Evolutionary conservation across 2,888 invertebrate species (phyloP), one percentile per base, ranked within the genome.

Genomic region (Tachina grossa): DNA sequence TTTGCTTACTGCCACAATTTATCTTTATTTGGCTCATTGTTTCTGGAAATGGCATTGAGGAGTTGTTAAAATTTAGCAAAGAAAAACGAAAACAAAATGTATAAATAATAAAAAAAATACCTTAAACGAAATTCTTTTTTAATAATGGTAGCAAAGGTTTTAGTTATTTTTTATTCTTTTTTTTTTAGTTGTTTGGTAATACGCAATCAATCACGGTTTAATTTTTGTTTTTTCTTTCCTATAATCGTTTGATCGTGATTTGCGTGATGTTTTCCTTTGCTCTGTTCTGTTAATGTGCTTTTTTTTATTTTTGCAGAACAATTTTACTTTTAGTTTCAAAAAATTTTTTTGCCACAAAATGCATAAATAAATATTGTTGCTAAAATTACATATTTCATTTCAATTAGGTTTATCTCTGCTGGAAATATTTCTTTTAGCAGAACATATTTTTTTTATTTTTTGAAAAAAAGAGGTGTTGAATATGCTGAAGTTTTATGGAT

Each of bases 1-100:
- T 76, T 93, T 96, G 0, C 65, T 94, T 0, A 94, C 96, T 0
- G 94, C 95, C 0, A 95, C 95, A 0, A 91, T 93, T 0, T 97
- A 97, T 90, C 93, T 97, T 3, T 90, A 97, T 49, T 82, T 97
- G 0, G 95, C 95, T 71, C 97, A 97, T 89, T 95, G 95, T 11
- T 91, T 94, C 0, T 93, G 96, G 53, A 90, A 92, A 8, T 96
- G 96, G 96, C 95, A 96, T 90, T 94, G 88, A 82, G 45, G 59
- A 14, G 10, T 49, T 2, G 9, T 16, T 19, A 14, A 41, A 10
- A 49, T 43, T 78, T 13, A 13, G 16, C 61, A 39, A 41, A 61
- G 14, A 11, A 49, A 31, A 43, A n/a, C n/a, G n/a, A n/a, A n/a
- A n/a, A n/a, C n/a, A n/a, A n/a, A n/a, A 22, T 22, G 22, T 22